A percentile compares a stretch with the other conserved stretches of the same genome.
These are phyloP conservation scores for Carpatolechia fugitivella DNA, from an alignment of 2,888 invertebrate genomes.

Conservation along the genomic window DNA sequence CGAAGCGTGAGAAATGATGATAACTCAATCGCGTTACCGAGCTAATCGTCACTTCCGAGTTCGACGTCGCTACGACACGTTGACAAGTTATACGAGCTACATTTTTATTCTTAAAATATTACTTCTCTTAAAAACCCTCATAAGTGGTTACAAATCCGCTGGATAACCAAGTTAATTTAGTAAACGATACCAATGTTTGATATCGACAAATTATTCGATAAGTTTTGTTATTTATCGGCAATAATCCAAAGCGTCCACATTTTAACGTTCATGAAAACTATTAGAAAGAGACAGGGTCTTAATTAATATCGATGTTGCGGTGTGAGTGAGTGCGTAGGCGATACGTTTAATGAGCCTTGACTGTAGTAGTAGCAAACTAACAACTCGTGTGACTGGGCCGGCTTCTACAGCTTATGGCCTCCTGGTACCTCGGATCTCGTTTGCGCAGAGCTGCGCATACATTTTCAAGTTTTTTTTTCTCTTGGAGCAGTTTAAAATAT, in stretches of 20 bases:
- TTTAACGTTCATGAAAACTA: constrained; percentile 25
- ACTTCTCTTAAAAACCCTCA: too few relatives aligned
- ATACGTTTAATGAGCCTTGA: constrained; percentile 50
- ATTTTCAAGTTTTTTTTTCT: constrained; percentile 67
- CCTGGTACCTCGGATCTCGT: constrained; percentile 71
- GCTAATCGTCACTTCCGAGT: constrained; percentile 72
- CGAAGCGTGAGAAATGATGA: constrained; percentile 77
- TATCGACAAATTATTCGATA: constrained; percentile 1
- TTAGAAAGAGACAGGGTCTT: constrained; percentile 57
- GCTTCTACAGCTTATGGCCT: constrained; percentile 53
- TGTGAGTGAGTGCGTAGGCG: constrained; percentile 54
- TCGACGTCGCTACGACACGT: constrained; percentile 19
- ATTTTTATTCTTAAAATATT: too few relatives aligned
- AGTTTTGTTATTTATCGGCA: constrained; percentile 6
- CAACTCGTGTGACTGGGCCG: constrained; percentile 51
- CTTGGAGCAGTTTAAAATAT: constrained; percentile 56
- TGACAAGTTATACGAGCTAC: not conserved
- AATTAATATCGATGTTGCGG: constrained; percentile 45
- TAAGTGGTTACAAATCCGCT: too few relatives aligned
- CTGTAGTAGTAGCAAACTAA: constrained; percentile 47
- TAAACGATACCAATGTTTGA: not conserved
- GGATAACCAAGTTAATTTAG: not conserved
- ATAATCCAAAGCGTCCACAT: constrained; percentile 7
- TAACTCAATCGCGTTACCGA: constrained; percentile 71
- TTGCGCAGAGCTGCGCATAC: constrained; percentile 69